Percentiles rank a stretch among this genome's conserved stretches.
Conservation (phyloP, 2,797 vertebrate species). For the Poeciliopsis gracilis region DNA sequence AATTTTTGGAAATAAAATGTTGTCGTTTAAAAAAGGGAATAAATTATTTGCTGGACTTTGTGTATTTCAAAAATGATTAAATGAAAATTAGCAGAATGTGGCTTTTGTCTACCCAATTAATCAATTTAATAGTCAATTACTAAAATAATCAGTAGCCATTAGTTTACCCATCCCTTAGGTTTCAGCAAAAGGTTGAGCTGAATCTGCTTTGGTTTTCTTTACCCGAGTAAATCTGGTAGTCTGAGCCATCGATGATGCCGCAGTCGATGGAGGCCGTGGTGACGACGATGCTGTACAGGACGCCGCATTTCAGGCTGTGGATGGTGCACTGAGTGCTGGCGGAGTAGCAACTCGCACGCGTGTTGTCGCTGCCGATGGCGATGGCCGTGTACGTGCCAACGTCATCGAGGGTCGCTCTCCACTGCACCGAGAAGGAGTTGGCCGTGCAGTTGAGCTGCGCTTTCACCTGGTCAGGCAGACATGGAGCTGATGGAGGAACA, state of each 20-base stretch:
- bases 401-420: conserved; percentile 46
- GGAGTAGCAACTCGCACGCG: conserved; percentile 62
- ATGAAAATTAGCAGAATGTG: no score
- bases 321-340: conserved; percentile 70
- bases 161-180: background rate
- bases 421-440: conserved; percentile 74
- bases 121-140: no score
- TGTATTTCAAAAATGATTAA: no score
- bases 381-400: conserved; percentile 68
- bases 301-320: conserved; percentile 72
- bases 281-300: conserved; percentile 76
- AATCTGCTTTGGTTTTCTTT: conserved; percentile 7
- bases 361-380: conserved; percentile 70
- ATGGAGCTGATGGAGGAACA: conserved; percentile 71
- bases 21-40: no score
- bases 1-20: no score
- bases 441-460: conserved; percentile 71
- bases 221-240: conserved; percentile 79
- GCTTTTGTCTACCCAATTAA: no score
- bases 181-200: background rate
- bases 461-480: conserved; percentile 70
- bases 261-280: conserved; percentile 68
- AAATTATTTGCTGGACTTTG: no score
- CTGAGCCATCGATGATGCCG: conserved; percentile 63
- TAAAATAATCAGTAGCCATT: no score